Base-by-base conservation (phyloP, 2,113 vertebrate species). In the Pituophis catenifer region DNA sequence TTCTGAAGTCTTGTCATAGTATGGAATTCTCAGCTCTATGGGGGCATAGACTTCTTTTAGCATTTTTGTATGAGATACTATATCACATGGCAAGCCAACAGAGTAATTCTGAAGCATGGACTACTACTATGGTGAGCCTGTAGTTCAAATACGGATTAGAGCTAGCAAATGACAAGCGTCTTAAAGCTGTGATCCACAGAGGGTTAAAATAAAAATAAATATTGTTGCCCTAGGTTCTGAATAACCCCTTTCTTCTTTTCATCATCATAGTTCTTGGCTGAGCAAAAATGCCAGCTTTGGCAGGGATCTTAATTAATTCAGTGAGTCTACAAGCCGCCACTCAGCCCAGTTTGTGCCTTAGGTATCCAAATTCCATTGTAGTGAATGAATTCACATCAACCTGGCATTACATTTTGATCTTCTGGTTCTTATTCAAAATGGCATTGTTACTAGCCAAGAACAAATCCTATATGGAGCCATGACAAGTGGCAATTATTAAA, bases 401-500 rank as follows among this genome's bases (percentile, higher is more conserved):
- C 75, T 65, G 5, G 2, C 5, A 91, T 17, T 70, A 85, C 94
- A 93, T 0, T 26, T 65, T 3, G 88, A 87, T 90, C 54, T 50
- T 91, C 81, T 29, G 70, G 54, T 65, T 85, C 29, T 26, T 85
- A 89, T 92, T 59, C 81, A 24, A 94, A 93, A 89, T 0, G 1
- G 86, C 58, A 85, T 86, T 57, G 62, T 93, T 90, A 5, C 91
- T 75, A 88, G 91, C 93, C 90, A 91, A 88, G 38, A 62, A 89
- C 17, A 2, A 1, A 92, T 38, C 3, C 1, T 44, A 29, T 5
- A 26, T 88, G 53, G 92, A 94, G 95, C 93, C 93, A 7, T 94
- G 93, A 94, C 95, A 96, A 96, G 96, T 92, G 91, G 93, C 95
- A 97, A 97, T 97, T 96, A 97, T 4, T 70, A 92, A 10, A 0